Conservation (phyloP, 2,797 vertebrate species). For the Pempheris klunzingeri region DNA sequence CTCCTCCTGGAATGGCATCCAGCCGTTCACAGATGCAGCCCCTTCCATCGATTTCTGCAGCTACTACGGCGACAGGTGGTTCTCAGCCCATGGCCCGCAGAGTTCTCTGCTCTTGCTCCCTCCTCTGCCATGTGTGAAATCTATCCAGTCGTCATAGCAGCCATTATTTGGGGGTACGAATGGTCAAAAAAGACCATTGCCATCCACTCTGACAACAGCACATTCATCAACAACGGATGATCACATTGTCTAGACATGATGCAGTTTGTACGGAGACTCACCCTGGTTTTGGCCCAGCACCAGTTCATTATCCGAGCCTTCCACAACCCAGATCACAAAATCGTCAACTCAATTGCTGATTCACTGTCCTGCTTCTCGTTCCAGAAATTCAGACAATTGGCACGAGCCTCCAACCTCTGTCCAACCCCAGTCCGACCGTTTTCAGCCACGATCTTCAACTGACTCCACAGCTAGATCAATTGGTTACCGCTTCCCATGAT, state of each 20-base stretch:
- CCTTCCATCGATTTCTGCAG: no score
- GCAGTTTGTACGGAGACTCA: background rate
- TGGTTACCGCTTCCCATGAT: no score
- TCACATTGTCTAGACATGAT: background rate
- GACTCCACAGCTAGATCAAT: background rate
- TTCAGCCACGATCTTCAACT: background rate
- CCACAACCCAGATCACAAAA: background rate
- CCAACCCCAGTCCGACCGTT: background rate
- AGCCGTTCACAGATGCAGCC: no score
- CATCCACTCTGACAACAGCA: background rate
- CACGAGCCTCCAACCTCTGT: background rate
- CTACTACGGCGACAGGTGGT: no score
- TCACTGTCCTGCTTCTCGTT: background rate
- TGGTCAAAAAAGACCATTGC: background rate
- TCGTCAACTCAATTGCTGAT: background rate
- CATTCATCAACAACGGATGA: background rate
- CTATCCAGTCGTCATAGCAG: no score
- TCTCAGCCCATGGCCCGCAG: no score
- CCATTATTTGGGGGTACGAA: no score
- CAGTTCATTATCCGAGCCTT: background rate
- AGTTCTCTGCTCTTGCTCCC: no score
- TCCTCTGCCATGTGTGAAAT: no score
- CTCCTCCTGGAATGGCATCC: no score
- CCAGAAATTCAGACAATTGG: background rate
- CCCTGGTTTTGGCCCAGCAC: background rate